Conservation (phyloP, 2,113 vertebrate species). For the Caloenas nicobarica region DNA sequence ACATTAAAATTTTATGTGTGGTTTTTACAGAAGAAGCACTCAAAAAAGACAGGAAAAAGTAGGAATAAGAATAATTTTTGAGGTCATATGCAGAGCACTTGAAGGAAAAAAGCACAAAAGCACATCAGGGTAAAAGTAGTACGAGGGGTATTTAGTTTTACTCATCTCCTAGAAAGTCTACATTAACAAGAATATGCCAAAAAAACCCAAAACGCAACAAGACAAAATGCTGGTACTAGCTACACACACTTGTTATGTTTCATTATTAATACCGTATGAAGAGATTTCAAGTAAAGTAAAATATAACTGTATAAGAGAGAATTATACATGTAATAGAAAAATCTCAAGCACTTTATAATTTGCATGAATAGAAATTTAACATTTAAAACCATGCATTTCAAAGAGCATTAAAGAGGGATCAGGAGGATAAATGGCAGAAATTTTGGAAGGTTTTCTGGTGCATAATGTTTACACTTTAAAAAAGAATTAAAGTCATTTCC, state of each 20-base stretch:
- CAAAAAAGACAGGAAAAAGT: neutral
- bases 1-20: conserved; percentile 36
- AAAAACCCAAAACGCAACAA: neutral
- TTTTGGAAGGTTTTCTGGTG: conserved; percentile 12
- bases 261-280: conserved; percentile 5
- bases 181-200: neutral
- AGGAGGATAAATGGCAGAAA: neutral
- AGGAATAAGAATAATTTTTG: conserved; percentile 1
- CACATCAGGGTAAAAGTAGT: conserved; percentile 26
- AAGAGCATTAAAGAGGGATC: neutral
- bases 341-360: neutral
- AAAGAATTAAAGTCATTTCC: neutral
- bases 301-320: neutral
- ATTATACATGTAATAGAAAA: conserved; percentile 11
- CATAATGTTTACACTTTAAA: neutral
- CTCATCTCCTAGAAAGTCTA: conserved; percentile 12
- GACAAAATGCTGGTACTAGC: neutral
- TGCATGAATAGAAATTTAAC: neutral
- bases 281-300: neutral
- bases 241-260: neutral
- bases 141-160: conserved; percentile 18
- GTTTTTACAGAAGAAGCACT: conserved; percentile 10
- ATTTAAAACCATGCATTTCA: conserved; percentile 17
- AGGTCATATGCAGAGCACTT: conserved; percentile 5
- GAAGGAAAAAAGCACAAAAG: conserved; percentile 60